Base-by-base conservation (phyloP, 2,113 vertebrate species). In the Dromaius novaehollandiae region DNA sequence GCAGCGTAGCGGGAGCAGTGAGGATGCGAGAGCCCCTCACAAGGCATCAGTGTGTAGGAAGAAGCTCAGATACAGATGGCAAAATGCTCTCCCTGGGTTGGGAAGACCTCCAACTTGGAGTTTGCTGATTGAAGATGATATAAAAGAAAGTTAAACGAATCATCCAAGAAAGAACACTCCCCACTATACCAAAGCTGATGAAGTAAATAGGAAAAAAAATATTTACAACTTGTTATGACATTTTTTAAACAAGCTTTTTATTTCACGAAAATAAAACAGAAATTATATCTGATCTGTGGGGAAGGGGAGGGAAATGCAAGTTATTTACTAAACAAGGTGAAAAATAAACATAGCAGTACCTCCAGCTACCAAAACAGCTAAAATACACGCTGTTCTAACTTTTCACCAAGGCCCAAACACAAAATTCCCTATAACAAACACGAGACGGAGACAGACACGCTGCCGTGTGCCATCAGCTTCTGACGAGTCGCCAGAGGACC, bases 91-190 rank as follows among this genome's bases (percentile, higher is more conserved):
- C 65, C 89, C 55, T 1, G 19, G 14, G 68, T 91, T 95, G 91
- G 91, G 92, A 84, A 85, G 70, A 38, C 40, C 93, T 95, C 95
- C 96, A 97, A 46, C 71, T 66, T 26, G 70, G 84, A 93, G 96
- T 69, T 79, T 64, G 82, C 91, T 74, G 89, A 32, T 44, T 50
- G 32, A 34, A 73, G 66, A 58, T 79, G 76, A 88, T 26, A 60
- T 34, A 82, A 81, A 76, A 93, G 94, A 92, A 55, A 92, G 58
- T 42, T 50, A 40, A 60, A 90, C 94, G 86, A 96, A 96, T 95
- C 95, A 95, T 79, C 76, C 66, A 21, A 44, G 44, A 64, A 88
- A 93, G 83, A 96, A 93, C 83, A 88, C 22, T 74, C 92, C 74
- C 89, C 84, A 17, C 64, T 44, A 14, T 14, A 80, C 4, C 13